Evolutionary conservation across 1,140 invertebrate species (phyloP).

Genomic region (Ruditapes philippinarum): DNA sequence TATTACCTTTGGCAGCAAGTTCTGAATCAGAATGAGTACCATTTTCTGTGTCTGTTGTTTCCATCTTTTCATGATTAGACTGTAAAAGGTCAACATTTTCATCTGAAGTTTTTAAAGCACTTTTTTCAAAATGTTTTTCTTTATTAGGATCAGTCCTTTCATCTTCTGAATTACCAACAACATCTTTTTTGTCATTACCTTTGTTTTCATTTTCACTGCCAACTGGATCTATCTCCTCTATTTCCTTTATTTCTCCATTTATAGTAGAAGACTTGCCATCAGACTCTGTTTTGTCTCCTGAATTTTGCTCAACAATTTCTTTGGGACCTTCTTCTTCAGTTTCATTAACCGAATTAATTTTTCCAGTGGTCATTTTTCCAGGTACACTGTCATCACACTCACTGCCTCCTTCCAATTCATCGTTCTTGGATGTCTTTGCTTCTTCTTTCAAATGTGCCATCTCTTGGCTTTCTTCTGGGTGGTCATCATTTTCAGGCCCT

Average conservation of each 20-base stretch:
- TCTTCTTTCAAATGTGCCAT: conserved; percentile 22
- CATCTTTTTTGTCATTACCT: background rate
- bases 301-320: background rate
- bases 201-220: background rate
- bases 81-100: background rate
- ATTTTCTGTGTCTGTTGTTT: background rate
- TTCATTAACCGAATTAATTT: background rate
- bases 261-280: background rate
- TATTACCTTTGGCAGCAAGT: background rate
- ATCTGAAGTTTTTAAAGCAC: background rate
- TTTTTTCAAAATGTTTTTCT: background rate
- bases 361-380: background rate
- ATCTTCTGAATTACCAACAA: background rate
- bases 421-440: background rate
- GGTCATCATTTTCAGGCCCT: background rate
- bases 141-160: background rate
- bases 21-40: background rate
- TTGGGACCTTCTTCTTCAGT: background rate
- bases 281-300: background rate
- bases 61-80: background rate
- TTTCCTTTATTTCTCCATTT: background rate
- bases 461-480: conserved; percentile 48
- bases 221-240: background rate
- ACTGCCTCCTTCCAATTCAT: background rate
- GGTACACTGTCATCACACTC: background rate